These are phyloP conservation scores for Vultur gryphus DNA, from an alignment of 2,797 vertebrate genomes.

Conservation along the genomic window DNA sequence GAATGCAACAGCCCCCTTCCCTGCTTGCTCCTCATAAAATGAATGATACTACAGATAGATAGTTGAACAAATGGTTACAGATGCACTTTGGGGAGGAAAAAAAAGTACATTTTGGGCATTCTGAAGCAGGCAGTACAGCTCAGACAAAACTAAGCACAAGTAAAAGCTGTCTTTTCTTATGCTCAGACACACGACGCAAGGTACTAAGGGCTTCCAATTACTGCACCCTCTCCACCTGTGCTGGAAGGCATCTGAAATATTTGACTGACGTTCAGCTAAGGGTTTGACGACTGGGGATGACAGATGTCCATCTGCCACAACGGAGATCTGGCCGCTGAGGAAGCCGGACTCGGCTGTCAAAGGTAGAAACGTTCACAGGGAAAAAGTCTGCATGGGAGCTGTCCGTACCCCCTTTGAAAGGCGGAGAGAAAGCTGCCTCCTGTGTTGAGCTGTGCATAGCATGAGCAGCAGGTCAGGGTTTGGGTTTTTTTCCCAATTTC, in stretches of 20 bases:
- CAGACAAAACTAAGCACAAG: neutral
- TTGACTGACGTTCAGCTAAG: neutral
- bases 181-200: neutral
- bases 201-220: neutral
- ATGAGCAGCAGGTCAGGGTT: neutral
- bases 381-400: neutral
- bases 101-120: neutral
- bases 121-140: neutral
- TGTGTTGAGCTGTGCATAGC: neutral
- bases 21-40: neutral
- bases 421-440: neutral
- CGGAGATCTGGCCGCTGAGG: fast-evolving
- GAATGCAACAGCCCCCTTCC: neutral
- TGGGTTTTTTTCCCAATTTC: neutral
- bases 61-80: neutral
- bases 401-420: neutral
- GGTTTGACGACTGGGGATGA: neutral
- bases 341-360: neutral
- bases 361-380: neutral
- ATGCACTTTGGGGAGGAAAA: neutral
- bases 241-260: neutral
- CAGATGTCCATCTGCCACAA: neutral
- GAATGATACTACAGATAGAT: neutral
- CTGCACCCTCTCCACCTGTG: neutral
- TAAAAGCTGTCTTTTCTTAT: neutral